phyloP scores from a whole-genome alignment of 2,888 invertebrate species.

The Osmoderma eremita region DNA sequence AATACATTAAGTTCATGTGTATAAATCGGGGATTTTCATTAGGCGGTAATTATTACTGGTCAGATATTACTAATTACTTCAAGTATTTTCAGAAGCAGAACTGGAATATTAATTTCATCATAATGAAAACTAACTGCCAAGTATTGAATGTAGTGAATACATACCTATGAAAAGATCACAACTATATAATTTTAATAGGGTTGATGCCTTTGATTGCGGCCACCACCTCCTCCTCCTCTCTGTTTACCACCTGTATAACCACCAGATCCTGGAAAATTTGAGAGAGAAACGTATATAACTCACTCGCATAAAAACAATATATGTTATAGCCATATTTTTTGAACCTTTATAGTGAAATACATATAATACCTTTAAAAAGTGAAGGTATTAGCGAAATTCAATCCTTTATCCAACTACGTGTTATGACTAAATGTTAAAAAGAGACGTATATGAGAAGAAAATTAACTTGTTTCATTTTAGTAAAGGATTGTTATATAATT shows the following conservation, averaged over 20 bases:
- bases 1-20: constrained; percentile 8
- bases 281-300: constrained; percentile 39
- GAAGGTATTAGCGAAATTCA: constrained; percentile 36
- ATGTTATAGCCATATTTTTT: constrained; percentile 30
- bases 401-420: constrained; percentile 38
- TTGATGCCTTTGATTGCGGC: constrained; percentile 88
- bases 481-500: constrained; percentile 37
- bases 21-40: neutral
- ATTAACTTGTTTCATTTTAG: constrained; percentile 27
- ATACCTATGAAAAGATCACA: constrained; percentile 50
- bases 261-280: constrained; percentile 53
- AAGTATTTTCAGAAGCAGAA: constrained; percentile 51
- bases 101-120: constrained; percentile 49
- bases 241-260: constrained; percentile 87
- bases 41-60: neutral
- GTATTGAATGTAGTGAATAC: constrained; percentile 29
- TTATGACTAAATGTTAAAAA: constrained; percentile 18
- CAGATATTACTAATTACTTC: constrained; percentile 43
- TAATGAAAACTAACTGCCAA: constrained; percentile 18
- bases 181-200: constrained; percentile 73
- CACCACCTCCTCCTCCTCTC: constrained; percentile 72
- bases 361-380: constrained; percentile 34
- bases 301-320: constrained; percentile 23
- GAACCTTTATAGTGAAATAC: constrained; percentile 43
- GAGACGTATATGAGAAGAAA: neutral